These are phyloP conservation scores for Mesocentrotus franciscanus DNA, from an alignment of 53 echinoderm and acorn worm species.

Conservation along the genomic window DNA sequence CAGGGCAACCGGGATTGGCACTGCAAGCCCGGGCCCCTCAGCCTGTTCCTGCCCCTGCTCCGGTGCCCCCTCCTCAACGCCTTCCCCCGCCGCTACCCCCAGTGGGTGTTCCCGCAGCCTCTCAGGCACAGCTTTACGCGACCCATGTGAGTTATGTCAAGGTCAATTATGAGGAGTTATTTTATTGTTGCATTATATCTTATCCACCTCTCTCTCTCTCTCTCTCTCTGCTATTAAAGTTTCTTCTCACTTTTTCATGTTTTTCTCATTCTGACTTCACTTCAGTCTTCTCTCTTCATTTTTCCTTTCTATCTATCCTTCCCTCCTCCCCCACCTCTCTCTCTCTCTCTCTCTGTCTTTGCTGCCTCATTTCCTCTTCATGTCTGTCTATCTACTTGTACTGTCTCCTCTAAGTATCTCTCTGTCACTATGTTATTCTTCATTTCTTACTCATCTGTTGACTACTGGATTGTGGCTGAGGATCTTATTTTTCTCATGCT, in stretches of 20 bases:
- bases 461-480: no score
- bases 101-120: constrained; percentile 28
- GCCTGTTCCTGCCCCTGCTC: constrained; percentile 71
- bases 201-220: neutral
- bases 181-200: neutral
- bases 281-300: neutral
- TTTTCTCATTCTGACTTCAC: neutral
- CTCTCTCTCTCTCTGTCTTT: neutral
- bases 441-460: neutral
- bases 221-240: neutral
- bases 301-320: neutral
- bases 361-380: neutral
- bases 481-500: neutral
- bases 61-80: constrained; percentile 64
- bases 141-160: constrained; percentile 13
- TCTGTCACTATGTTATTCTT: neutral
- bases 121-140: constrained; percentile 25
- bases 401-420: neutral
- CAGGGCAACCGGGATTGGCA: constrained; percentile 48
- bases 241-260: neutral
- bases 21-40: constrained; percentile 54
- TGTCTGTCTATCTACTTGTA: no score
- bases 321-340: neutral
- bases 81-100: neutral
- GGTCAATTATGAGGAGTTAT: neutral